Evolutionary conservation across 2,888 invertebrate species (phyloP).

Genomic region (Vanessa cardui): DNA sequence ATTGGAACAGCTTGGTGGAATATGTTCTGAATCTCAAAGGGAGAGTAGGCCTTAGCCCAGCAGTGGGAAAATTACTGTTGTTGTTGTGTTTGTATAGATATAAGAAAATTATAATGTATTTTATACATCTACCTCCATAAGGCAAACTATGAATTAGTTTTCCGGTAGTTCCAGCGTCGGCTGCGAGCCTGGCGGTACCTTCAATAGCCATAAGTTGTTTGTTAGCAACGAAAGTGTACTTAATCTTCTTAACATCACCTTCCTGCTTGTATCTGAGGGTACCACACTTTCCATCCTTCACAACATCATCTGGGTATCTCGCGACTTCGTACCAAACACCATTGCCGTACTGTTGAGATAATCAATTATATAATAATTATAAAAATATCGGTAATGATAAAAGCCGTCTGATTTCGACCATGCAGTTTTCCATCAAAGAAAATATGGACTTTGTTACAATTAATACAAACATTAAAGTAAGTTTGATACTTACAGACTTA

Average conservation of each 20-base stretch:
- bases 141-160: constrained; percentile 59
- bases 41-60: no score
- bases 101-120: no score
- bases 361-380: not conserved
- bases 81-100: no score
- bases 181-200: constrained; percentile 62
- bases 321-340: constrained; percentile 46
- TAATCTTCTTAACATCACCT: constrained; percentile 62
- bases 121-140: constrained; percentile 52
- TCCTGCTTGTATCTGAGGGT: constrained; percentile 82
- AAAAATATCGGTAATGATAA: not conserved
- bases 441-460: no score
- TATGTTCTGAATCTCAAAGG: no score
- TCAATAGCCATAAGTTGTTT: constrained; percentile 61
- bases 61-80: no score
- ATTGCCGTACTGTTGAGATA: constrained; percentile 61
- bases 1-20: no score
- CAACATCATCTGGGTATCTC: constrained; percentile 39
- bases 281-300: constrained; percentile 40
- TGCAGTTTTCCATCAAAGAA: no score
- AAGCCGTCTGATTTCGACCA: no score
- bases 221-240: constrained; percentile 63
- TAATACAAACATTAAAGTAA: not conserved
- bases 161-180: constrained; percentile 72
- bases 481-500: not conserved